These are phyloP conservation scores for Riparia riparia DNA, from an alignment of 2,113 vertebrate species.

Conservation along the genomic window DNA sequence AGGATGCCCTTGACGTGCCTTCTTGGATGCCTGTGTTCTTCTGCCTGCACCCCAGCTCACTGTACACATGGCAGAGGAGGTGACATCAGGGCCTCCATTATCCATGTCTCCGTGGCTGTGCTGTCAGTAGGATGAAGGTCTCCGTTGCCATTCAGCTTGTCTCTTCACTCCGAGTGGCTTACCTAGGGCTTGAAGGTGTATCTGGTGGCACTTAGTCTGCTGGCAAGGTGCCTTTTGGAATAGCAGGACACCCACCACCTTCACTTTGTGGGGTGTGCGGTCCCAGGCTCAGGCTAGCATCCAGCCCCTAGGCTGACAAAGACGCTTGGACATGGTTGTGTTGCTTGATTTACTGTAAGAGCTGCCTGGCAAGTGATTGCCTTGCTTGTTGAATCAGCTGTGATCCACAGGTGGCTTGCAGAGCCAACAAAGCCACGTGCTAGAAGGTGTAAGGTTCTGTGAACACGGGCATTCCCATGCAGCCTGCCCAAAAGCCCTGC, in stretches of 20 bases:
- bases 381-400: neutral
- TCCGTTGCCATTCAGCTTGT: neutral
- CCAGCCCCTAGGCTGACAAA: neutral
- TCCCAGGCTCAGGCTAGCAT: neutral
- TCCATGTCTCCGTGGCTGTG: neutral
- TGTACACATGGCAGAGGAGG: rapidly evolving
- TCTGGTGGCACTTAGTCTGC: neutral
- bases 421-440: neutral
- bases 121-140: neutral
- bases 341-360: neutral
- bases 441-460: neutral
- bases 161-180: neutral
- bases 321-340: neutral
- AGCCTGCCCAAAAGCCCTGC: neutral
- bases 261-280: rapidly evolving
- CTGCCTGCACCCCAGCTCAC: neutral
- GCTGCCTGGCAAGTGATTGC: neutral
- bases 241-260: neutral
- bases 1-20: neutral
- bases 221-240: neutral
- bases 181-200: neutral
- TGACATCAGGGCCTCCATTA: slow-evolving; percentile 1
- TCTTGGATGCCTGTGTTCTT: neutral
- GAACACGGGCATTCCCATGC: neutral
- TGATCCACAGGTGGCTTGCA: neutral